Evolutionary conservation across 2,797 vertebrate genomes (phyloP).

Genomic region (Gadopsis bispinosus): DNA sequence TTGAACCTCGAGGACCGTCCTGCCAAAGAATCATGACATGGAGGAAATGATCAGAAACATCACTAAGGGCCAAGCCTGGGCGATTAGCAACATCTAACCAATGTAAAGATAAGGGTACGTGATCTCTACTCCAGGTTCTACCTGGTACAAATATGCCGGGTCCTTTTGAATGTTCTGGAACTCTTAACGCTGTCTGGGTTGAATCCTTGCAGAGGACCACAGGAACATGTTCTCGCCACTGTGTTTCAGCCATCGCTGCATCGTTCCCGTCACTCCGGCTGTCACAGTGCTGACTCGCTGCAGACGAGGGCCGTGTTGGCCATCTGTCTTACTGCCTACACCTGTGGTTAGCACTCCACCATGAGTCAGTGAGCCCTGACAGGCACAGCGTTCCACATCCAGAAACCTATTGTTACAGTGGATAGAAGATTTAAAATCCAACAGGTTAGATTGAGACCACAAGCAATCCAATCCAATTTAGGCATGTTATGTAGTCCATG

Average conservation of each 20-base stretch:
- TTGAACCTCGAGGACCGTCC: too few relatives aligned
- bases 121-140: neutral
- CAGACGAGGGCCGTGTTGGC: constrained; percentile 12
- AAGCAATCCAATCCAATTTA: neutral
- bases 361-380: constrained; percentile 5
- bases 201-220: neutral
- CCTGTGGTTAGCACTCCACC: constrained; percentile 1
- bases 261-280: neutral
- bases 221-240: neutral
- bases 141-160: neutral
- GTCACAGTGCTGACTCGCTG: neutral
- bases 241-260: constrained; percentile 2
- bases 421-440: too few relatives aligned
- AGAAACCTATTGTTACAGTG: too few relatives aligned
- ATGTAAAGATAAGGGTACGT: neutral
- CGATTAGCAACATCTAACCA: too few relatives aligned
- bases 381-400: neutral
- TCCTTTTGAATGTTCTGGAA: neutral
- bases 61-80: neutral
- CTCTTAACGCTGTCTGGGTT: neutral
- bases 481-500: too few relatives aligned
- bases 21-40: neutral
- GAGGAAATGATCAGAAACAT: neutral
- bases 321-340: neutral
- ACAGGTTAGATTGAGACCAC: neutral